Evolutionary conservation across 2,888 invertebrate genomes (phyloP).

Genomic region (Pollenia labialis): DNA sequence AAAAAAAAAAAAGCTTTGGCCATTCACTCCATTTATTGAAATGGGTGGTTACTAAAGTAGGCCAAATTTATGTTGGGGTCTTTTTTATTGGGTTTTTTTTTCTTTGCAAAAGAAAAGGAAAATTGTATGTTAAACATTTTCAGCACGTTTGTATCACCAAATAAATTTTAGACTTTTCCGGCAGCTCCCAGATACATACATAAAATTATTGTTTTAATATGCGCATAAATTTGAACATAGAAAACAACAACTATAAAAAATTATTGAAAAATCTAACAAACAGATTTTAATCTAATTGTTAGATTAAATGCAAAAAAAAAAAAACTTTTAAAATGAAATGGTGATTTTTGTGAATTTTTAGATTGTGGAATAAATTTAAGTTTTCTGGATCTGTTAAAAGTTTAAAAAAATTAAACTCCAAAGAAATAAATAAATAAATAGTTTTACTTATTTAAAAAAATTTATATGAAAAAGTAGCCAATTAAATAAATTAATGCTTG

Average conservation of each 20-base stretch:
- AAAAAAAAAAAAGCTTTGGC: conserved; percentile 26
- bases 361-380: not conserved
- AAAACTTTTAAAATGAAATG: conserved; percentile 36
- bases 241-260: conserved; percentile 27
- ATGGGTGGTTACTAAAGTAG: conserved; percentile 48
- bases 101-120: not conserved
- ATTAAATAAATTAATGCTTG: conserved; percentile 54
- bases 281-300: conserved; percentile 69
- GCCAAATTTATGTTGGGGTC: conserved; percentile 37
- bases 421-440: not conserved
- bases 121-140: not conserved
- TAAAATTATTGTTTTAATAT: conserved; percentile 72
- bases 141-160: conserved; percentile 58
- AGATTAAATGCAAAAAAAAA: conserved; percentile 23
- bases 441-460: not conserved
- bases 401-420: not conserved
- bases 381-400: not conserved
- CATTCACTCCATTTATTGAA: conserved; percentile 66
- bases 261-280: conserved; percentile 14
- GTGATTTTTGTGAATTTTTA: conserved; percentile 33
- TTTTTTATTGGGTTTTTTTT: not conserved
- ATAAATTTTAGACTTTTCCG: conserved; percentile 68
- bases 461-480: conserved; percentile 32
- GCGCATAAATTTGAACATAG: conserved; percentile 68
- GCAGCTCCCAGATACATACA: conserved; percentile 66